These are phyloP conservation scores for Elachura formosa DNA, from an alignment of 2,113 vertebrate species.

Conservation along the genomic window DNA sequence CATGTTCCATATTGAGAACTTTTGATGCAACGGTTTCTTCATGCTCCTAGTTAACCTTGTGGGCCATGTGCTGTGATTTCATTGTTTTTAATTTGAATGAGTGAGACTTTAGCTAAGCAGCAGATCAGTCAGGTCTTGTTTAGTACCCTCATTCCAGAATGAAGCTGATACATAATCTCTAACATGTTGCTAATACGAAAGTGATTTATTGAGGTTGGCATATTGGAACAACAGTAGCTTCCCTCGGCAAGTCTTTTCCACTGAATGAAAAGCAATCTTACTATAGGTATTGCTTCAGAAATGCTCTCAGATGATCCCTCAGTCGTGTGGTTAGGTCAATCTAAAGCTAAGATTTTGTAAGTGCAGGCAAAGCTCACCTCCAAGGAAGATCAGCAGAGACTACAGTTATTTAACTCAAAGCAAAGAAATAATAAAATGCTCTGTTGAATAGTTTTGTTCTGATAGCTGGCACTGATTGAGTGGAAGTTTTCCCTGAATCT, in stretches of 20 bases:
- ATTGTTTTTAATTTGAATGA: background rate
- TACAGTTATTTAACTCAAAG: background rate
- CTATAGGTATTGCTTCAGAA: background rate
- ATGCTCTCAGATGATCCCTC: background rate
- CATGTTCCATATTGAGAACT: background rate
- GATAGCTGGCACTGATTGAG: background rate
- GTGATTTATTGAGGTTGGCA: background rate
- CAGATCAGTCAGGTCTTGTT: background rate
- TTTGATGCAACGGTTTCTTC: background rate
- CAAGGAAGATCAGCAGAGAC: background rate
- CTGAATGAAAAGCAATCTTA: background rate
- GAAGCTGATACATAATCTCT: background rate
- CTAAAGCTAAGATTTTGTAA: background rate
- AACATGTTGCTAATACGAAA: background rate
- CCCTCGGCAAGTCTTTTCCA: background rate
- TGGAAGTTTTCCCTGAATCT: background rate
- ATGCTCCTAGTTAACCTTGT: background rate
- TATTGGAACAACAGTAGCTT: background rate
- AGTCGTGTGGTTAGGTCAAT: background rate
- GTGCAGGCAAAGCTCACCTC: background rate
- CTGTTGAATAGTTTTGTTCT: background rate
- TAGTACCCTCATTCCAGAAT: background rate
- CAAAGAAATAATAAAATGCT: background rate
- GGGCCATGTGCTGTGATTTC: background rate
- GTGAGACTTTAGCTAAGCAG: background rate